Percentiles rank a stretch among this genome's conserved stretches.
Evolutionary conservation across 2,113 vertebrate species (phyloP).

Genomic region (Tretioscincus oriximinensis): DNA sequence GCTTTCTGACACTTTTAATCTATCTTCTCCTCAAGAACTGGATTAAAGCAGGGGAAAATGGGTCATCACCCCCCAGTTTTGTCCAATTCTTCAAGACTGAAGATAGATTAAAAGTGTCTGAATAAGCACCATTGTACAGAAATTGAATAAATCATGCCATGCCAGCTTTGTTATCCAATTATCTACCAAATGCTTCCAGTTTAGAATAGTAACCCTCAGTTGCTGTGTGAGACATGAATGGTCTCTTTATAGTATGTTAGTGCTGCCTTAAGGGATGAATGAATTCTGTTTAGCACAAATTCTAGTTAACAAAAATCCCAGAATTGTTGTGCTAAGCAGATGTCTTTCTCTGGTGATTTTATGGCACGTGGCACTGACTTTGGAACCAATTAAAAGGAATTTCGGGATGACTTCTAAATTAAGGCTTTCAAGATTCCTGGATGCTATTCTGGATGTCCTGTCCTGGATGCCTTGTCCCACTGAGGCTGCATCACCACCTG

Average conservation of each 20-base stretch:
- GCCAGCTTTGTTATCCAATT: constrained; percentile 44
- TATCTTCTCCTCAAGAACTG: too few species aligned
- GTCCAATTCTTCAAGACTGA: too few species aligned
- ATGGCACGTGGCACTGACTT: constrained; percentile 67
- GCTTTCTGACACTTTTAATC: too few species aligned
- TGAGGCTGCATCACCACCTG: too few species aligned
- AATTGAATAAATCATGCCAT: constrained; percentile 40
- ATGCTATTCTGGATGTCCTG: constrained; percentile 3
- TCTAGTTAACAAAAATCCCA: constrained; percentile 57
- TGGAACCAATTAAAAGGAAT: constrained; percentile 67
- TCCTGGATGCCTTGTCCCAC: constrained; percentile 48
- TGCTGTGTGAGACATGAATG: constrained; percentile 49
- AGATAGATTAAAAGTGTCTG: too few species aligned
- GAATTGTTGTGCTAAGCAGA: constrained; percentile 71
- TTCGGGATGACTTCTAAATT: constrained; percentile 69
- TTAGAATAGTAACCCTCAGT: constrained; percentile 51
- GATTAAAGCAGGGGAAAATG: too few species aligned
- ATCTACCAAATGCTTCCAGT: constrained; percentile 54
- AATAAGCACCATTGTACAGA: constrained; percentile 38
- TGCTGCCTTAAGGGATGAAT: constrained; percentile 70
- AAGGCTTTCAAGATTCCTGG: constrained; percentile 65
- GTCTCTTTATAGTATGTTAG: constrained; percentile 70
- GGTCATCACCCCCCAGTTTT: too few species aligned
- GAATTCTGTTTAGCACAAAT: constrained; percentile 60
- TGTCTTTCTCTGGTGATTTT: constrained; percentile 72